Evolutionary conservation across 2,113 vertebrate species (phyloP), one percentile per base, ranked within the genome.

Genomic region (Bos indicus): DNA sequence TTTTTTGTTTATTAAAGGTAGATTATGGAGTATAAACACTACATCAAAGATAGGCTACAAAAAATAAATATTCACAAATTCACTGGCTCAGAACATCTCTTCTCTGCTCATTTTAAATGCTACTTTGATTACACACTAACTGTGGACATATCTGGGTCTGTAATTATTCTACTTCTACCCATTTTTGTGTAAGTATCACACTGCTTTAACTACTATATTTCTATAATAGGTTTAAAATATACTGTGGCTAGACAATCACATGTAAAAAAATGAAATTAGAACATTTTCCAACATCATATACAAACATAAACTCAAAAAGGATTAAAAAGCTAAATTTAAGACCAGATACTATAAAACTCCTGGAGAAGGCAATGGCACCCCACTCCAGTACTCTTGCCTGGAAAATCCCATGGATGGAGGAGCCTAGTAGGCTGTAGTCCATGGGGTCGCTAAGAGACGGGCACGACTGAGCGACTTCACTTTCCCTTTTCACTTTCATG

Each of bases 41-140:
- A 89, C 96, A 98, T 94, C 88, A 91, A 98, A 88, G 93, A 97
- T 62, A 52, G 91, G 94, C 95, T 97, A 95, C 94, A 93, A 95
- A 97, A 92, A 97, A 97, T 94, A 98, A 87, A 85, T 90, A 80
- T 3, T 40, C 2, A 80, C 74, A 88, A 88, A 46, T 54, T 93
- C 23, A 82, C 1, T 74, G 48, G 36, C 91, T 78, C 81, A 64
- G 36, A 89, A 7, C 43, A 36, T 52, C 30, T 94, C 26, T 71
- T 30, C 33, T 81, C 83, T 52, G 64, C 19, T 88, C 25, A 88
- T 67, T 81, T 57, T 57, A 94, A 91, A 88, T 82, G 46, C 9
- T 83, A 94, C 52, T 82, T 74, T 83, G 10, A 83, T 77, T 83
- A 83, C 6, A 36, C 17, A 74, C 25, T 88, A 74, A 91, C 59